Base-by-base conservation (phyloP, 2,888 invertebrate genomes). In the Eupelmus urozonus region DNA sequence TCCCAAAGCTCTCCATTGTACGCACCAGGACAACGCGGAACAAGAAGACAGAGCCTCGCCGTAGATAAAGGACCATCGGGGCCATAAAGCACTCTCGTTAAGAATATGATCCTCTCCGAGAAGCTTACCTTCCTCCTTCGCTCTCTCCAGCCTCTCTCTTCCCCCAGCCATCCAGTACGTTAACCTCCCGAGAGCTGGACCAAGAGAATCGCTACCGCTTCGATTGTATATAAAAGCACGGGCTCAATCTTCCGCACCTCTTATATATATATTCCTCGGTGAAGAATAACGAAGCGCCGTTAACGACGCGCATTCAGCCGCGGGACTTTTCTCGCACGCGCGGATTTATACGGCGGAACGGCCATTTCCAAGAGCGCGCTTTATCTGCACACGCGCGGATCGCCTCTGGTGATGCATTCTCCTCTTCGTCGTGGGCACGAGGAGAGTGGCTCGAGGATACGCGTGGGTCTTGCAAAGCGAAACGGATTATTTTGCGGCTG, bases 41-140 rank as follows among this genome's bases (percentile, higher is more conserved):
- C 42, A 55, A n/a, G 11, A 27, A 29, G 45, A 23, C 45, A 20
- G n/a, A 23, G n/a, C 51, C 7, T 2, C 85, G 84, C 86, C 87
- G 83, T 88, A 88, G 88, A 89, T 89, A 89, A 88, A 88, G 85
- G 86, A 82, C 82, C 85, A 85, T 84, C 82, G 82, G 82, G n/a
- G 82, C 85, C 88, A 85, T 89, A 89, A 88, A 89, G 84, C 87
- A 87, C 86, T 88, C 88, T 88, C 87, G 88, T 88, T 89, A 89
- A 89, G 88, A 89, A 89, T 89, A 88, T 88, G 88, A 89, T 88
- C 88, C 87, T 88, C n/a, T n/a, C n/a, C 20, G n/a, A 53, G n/a
- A 83, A 84, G 79, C 4, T 3, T 23, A 3, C 13, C 18, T 34
- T 4, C 9, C 42, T 23, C 69, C 13, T 25, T 23, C 23, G 9